These are phyloP conservation scores for Scaptomyza caliginosa DNA, from an alignment of 2,888 invertebrate species.

Conservation along the genomic window DNA sequence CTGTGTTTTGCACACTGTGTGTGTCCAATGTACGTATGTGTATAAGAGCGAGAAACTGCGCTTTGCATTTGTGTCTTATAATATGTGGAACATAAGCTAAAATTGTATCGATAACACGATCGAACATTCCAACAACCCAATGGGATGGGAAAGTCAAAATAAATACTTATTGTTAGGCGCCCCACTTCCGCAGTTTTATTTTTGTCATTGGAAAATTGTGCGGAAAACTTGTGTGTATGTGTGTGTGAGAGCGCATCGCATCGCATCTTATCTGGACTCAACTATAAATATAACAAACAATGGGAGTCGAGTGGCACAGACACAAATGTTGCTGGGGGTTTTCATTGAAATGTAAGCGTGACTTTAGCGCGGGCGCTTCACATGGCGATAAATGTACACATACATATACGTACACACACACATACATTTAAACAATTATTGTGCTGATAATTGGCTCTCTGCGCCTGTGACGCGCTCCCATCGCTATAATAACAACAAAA, in stretches of 20 bases:
- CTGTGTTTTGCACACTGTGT: constrained; percentile 30
- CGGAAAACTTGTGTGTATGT: constrained; percentile 40
- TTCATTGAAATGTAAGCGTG: constrained; percentile 73
- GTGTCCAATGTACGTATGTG: not conserved
- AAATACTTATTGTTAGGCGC: constrained; percentile 4
- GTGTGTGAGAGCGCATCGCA: constrained; percentile 10
- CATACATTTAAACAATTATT: constrained; percentile 65
- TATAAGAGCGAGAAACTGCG: constrained; percentile 3
- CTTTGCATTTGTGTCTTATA: not conserved
- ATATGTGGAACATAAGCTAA: not conserved
- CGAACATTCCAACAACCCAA: no score
- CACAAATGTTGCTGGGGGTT: constrained; percentile 37
- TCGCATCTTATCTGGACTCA: constrained; percentile 39
- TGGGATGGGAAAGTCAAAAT: constrained; percentile 23
- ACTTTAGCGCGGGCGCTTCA: constrained; percentile 69
- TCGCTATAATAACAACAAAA: constrained; percentile 41
- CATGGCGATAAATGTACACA: constrained; percentile 66
- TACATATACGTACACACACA: not conserved
- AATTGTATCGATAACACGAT: constrained; percentile 8
- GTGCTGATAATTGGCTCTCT: constrained; percentile 64
- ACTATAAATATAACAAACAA: constrained; percentile 47
- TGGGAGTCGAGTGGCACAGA: constrained; percentile 34
- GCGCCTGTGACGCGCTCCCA: constrained; percentile 42
- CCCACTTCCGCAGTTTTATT: constrained; percentile 24
- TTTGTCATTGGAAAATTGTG: constrained; percentile 65